Evolutionary conservation across 2,888 invertebrate species (phyloP).

Genomic region (Xylota segnis): DNA sequence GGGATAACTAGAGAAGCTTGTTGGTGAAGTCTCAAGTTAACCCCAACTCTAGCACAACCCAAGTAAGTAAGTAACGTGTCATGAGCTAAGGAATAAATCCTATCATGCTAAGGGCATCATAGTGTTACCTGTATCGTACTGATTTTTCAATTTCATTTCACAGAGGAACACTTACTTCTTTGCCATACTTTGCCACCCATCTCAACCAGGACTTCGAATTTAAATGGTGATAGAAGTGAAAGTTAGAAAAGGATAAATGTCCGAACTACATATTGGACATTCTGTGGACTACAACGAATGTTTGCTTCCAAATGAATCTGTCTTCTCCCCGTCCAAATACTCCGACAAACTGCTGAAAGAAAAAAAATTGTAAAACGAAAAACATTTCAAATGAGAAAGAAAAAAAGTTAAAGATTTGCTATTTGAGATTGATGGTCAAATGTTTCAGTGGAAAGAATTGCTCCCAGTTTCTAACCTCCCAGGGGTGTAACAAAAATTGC

Average conservation of each 20-base stretch:
- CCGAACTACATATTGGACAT: constrained; percentile 44
- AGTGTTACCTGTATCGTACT: too few relatives aligned
- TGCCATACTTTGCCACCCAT: not conserved
- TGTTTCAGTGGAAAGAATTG: constrained; percentile 41
- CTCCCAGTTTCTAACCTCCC: constrained; percentile 27
- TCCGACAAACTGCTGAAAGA: not conserved
- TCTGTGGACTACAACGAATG: constrained; percentile 37
- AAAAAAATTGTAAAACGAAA: constrained; percentile 20
- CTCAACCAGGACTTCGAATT: not conserved
- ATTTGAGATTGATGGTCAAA: constrained; percentile 60
- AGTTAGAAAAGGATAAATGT: constrained; percentile 31
- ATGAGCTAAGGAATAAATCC: too few relatives aligned
- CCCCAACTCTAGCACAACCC: too few relatives aligned
- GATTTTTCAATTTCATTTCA: too few relatives aligned
- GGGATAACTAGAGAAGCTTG: too few relatives aligned
- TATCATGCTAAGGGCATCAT: too few relatives aligned
- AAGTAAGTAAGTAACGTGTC: too few relatives aligned
- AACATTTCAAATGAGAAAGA: not conserved
- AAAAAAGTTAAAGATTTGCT: constrained; percentile 24
- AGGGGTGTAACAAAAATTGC: constrained; percentile 45
- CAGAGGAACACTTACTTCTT: not conserved
- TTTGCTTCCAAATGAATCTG: constrained; percentile 13
- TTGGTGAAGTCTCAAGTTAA: too few relatives aligned
- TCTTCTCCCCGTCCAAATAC: constrained; percentile 8
- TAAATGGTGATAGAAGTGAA: constrained; percentile 22